These are phyloP conservation scores for Plumapathes pennacea DNA, from an alignment of 92 coral and sea anemone genomes.

Conservation along the genomic window DNA sequence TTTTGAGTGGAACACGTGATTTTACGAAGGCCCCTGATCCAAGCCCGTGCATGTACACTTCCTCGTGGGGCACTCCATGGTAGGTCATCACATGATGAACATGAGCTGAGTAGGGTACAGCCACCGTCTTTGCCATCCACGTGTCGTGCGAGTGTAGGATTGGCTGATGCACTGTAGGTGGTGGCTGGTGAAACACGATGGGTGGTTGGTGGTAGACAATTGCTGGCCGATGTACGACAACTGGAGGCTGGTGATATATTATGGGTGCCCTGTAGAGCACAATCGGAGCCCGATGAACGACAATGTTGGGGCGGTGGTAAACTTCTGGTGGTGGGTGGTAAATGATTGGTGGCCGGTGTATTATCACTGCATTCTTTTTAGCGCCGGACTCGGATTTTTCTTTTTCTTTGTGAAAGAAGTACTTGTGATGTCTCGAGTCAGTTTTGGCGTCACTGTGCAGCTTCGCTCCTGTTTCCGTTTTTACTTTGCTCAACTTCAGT, in stretches of 20 bases:
- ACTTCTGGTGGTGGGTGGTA: constrained; percentile 99
- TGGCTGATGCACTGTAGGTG: constrained; percentile 94
- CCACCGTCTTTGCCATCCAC: constrained; percentile 77
- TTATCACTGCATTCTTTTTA: constrained; percentile 93
- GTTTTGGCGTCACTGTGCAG: constrained; percentile 20
- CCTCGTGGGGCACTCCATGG: constrained; percentile 88
- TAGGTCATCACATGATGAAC: constrained; percentile 67
- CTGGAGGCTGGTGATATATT: constrained; percentile 97
- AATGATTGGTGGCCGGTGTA: constrained; percentile 91
- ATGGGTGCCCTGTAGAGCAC: constrained; percentile 95
- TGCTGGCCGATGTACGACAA: constrained; percentile 98
- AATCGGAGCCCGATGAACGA: constrained; percentile 96
- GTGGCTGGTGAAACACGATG: constrained; percentile 96
- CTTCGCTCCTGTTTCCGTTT: constrained; percentile 59
- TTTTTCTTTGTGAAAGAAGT: constrained; percentile 27
- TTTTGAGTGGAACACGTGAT: constrained; percentile 61
- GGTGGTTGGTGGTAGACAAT: constrained; percentile 98
- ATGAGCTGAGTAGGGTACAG: constrained; percentile 67
- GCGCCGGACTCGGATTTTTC: constrained; percentile 62
- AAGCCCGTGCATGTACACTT: constrained; percentile 72
- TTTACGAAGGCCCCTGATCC: constrained; percentile 77
- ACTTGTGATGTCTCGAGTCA: constrained; percentile 31
- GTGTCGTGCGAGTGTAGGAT: constrained; percentile 84
- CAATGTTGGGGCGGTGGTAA: constrained; percentile 97
- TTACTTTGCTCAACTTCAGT: constrained; percentile 29